phyloP scores from a whole-genome alignment of 2,113 vertebrate species.

The Stegastes partitus region DNA sequence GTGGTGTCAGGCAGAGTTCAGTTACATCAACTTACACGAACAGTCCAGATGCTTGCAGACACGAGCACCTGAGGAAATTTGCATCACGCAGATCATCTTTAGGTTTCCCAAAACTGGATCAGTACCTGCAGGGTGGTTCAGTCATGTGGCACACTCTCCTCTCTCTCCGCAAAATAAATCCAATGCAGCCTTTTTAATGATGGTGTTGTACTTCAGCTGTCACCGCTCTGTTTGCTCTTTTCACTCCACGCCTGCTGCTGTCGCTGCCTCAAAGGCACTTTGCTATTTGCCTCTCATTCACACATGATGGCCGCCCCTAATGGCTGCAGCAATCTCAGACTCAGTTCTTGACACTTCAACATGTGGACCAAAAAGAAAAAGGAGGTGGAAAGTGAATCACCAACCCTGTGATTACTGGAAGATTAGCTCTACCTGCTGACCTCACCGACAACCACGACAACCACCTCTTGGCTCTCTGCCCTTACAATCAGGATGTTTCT shows the following conservation, averaged over 20 bases:
- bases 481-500: too few relatives aligned
- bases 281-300: slow-evolving; percentile 1
- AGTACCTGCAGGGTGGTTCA: neutral
- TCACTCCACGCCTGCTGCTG: neutral
- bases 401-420: neutral
- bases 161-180: neutral
- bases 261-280: neutral
- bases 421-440: neutral
- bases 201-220: neutral
- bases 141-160: neutral
- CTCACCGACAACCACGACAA: neutral
- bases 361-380: neutral
- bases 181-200: neutral
- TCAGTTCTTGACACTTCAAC: neutral
- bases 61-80: neutral
- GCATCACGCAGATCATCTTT: neutral
- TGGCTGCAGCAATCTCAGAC: neutral
- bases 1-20: neutral
- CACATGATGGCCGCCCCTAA: neutral
- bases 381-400: neutral
- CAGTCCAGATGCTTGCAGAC: too few relatives aligned
- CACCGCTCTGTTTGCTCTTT: neutral
- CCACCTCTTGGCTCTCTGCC: neutral
- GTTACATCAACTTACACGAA: neutral
- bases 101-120: neutral